Evolutionary conservation across 2,113 vertebrate genomes (phyloP).

Genomic region (Dolichotis patagonum): DNA sequence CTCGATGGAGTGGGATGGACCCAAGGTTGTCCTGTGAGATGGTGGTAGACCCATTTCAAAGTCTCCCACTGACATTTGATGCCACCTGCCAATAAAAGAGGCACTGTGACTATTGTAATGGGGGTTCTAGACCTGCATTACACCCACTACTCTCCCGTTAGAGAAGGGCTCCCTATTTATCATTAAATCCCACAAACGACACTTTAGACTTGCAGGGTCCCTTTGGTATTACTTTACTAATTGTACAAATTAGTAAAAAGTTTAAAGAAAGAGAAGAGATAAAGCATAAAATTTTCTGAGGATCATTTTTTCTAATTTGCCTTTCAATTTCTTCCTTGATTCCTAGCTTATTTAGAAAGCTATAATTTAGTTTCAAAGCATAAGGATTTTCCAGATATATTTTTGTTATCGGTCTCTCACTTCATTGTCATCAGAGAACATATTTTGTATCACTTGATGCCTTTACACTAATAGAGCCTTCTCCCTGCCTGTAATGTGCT

Average conservation of each 20-base stretch:
- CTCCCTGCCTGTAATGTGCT: neutral
- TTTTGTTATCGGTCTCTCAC: neutral
- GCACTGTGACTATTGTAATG: neutral
- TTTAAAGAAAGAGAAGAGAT: neutral
- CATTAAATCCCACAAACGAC: neutral
- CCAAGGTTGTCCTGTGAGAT: neutral
- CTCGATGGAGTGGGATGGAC: neutral
- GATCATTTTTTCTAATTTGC: neutral
- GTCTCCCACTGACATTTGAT: neutral
- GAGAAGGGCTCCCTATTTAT: neutral
- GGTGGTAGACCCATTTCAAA: neutral
- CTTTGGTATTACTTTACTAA: neutral
- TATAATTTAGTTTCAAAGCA: neutral
- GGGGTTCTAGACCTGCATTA: neutral
- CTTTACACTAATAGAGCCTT: neutral
- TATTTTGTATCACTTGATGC: neutral
- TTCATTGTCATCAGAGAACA: neutral
- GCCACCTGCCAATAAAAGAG: neutral
- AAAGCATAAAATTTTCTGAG: neutral
- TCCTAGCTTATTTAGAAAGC: neutral
- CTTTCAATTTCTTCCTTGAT: neutral
- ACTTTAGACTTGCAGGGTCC: neutral
- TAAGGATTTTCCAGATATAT: neutral
- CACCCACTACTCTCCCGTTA: neutral
- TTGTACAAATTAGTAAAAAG: neutral